phyloP scores from a whole-genome alignment of 2,797 vertebrate species.

The Cyclopterus lumpus region DNA sequence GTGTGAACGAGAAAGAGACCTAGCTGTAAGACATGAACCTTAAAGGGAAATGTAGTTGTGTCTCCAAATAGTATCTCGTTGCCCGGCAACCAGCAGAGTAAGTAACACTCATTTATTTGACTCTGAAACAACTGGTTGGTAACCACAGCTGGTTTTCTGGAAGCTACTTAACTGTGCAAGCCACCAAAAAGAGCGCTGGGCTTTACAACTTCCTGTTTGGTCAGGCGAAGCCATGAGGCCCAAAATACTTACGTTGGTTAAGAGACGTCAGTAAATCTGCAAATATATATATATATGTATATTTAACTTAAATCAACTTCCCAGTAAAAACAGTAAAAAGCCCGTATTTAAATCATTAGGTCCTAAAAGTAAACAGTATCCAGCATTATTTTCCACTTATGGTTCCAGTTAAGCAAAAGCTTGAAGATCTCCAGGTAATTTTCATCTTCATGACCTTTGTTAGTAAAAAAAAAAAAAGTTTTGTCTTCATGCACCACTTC shows the following conservation, averaged over 20 bases:
- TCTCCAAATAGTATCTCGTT: slow-evolving; percentile 66
- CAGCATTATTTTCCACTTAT: too few relatives aligned
- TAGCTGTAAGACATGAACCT: slow-evolving; percentile 38
- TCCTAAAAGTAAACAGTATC: neutral
- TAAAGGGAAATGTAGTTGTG: slow-evolving; percentile 60
- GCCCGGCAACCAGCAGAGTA: slow-evolving; percentile 61
- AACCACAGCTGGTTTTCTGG: neutral
- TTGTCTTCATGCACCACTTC: neutral
- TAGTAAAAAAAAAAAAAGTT: neutral
- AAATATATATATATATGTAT: too few relatives aligned
- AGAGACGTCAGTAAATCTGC: too few relatives aligned
- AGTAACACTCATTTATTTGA: slow-evolving; percentile 47
- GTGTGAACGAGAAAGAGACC: neutral
- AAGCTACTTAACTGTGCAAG: too few relatives aligned
- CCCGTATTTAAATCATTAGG: neutral
- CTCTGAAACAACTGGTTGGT: slow-evolving; percentile 11
- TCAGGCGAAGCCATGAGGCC: neutral
- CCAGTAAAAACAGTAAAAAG: neutral
- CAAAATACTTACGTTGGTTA: neutral
- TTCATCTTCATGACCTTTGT: too few relatives aligned
- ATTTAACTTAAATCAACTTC: neutral
- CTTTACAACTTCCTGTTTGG: neutral
- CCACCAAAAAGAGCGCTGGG: too few relatives aligned
- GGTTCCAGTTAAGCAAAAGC: too few relatives aligned
- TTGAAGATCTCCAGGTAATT: too few relatives aligned